Evolutionary conservation across 92 coral and sea anemone genomes (phyloP).

Genomic region (Umimayanthus chanpuru): DNA sequence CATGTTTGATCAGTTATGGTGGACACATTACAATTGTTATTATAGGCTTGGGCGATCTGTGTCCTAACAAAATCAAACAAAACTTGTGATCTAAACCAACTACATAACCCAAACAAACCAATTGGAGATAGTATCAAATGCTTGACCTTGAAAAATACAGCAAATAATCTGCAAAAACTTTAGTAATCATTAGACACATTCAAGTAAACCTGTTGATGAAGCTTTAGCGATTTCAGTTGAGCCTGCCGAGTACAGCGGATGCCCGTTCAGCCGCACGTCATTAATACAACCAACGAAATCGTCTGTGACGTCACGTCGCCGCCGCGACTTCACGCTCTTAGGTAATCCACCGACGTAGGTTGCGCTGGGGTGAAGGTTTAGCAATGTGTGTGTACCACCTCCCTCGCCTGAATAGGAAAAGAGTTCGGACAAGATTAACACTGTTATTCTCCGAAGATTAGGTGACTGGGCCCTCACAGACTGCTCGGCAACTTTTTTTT

Average conservation of each 20-base stretch:
- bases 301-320: slow-evolving; percentile 47
- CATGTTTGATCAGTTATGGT: too few relatives aligned
- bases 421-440: background rate
- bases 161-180: background rate
- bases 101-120: too few relatives aligned
- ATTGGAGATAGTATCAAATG: too few relatives aligned
- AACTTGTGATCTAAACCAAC: too few relatives aligned
- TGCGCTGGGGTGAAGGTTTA: slow-evolving; percentile 69
- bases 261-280: slow-evolving; percentile 80
- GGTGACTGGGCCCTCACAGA: background rate
- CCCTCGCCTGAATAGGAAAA: slow-evolving; percentile 38
- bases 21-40: too few relatives aligned
- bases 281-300: slow-evolving; percentile 91
- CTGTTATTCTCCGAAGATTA: background rate
- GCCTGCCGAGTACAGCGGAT: slow-evolving; percentile 61
- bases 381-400: slow-evolving; percentile 53
- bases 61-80: too few relatives aligned
- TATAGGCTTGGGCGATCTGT: too few relatives aligned
- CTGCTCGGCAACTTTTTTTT: too few relatives aligned
- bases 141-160: background rate
- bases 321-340: slow-evolving; percentile 39
- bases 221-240: slow-evolving; percentile 58
- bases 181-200: background rate
- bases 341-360: slow-evolving; percentile 82
- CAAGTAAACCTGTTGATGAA: slow-evolving; percentile 58